Evolutionary conservation across 2,113 vertebrate genomes (phyloP), one percentile per base, ranked within the genome.

Genomic region (Elaphurus davidianus): DNA sequence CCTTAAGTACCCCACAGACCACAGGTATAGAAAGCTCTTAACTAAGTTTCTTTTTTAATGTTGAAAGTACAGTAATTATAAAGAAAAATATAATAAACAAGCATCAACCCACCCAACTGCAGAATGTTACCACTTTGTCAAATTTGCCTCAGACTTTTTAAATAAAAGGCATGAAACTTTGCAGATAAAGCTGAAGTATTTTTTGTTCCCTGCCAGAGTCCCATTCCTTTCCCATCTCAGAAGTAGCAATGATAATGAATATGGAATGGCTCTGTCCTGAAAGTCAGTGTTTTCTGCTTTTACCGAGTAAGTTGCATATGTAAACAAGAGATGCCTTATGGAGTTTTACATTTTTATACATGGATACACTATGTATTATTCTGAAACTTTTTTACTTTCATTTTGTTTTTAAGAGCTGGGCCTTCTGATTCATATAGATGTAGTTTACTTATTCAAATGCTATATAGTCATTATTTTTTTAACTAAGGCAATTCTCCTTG

Each of bases 61-160:
- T 95, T 92, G 90, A 92, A 98, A 98, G 59, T 94, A 81, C 4
- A 97, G 82, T 71, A 96, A 98, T 96, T 95, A 97, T 87, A 79
- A 94, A 92, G 74, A 96, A 97, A 98, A 92, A 97, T 86, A 95
- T 74, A 94, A 95, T 91, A 97, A 97, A 97, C 67, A 91, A 82
- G 28, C 11, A 97, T 94, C 94, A 86, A 97, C 55, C 93, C 36
- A 97, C 55, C 76, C 86, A 82, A 94, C 55, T 86, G 36, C 78
- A 95, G 71, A 97, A 98, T 91, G 76, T 93, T 95, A 97, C n/a
- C 86, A 93, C 93, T 97, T 95, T 83, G 93, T 95, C 91, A 89
- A 45, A 98, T 93, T 87, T 97, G 45, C 52, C 92, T 98, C 88
- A 97, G 87, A 97, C 30, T 91, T 94, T 91, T 97, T 87, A 94